Evolutionary conservation across 1,140 invertebrate genomes (phyloP).

Genomic region (Melanaphis sacchari): DNA sequence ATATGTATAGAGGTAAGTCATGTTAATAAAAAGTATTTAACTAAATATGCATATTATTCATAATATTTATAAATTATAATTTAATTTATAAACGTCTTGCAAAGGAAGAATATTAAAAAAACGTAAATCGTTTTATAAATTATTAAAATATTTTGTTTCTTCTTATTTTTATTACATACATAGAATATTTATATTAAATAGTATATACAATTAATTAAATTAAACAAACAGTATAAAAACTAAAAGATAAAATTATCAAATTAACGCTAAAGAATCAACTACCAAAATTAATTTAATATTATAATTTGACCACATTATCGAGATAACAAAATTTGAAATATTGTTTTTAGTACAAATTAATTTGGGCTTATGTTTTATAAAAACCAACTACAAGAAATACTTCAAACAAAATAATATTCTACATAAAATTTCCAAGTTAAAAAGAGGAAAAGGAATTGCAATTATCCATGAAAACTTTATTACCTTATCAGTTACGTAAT

Average conservation of each 20-base stretch:
- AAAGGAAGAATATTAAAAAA: background rate
- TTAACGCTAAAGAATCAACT: background rate
- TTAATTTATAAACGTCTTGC: background rate
- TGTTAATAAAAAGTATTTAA: background rate
- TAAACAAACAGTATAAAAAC: background rate
- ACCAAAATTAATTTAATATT: no score
- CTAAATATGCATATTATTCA: background rate
- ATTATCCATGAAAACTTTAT: no score
- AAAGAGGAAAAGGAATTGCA: no score
- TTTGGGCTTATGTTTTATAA: no score
- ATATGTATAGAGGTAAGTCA: background rate
- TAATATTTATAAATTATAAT: background rate
- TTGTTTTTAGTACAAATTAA: no score
- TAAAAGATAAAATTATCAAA: background rate
- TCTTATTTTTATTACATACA: background rate
- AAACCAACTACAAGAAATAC: no score
- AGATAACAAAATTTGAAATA: no score
- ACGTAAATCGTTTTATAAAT: background rate
- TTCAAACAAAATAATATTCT: no score
- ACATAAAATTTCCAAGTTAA: no score
- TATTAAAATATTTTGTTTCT: background rate
- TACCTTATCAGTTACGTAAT: no score
- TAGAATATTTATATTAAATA: background rate
- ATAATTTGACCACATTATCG: no score
- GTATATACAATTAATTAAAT: background rate